Percentiles rank a stretch among this genome's conserved stretches.
Evolutionary conservation across 2,888 invertebrate genomes (phyloP).

Genomic region (Ischnus inquisitorius): DNA sequence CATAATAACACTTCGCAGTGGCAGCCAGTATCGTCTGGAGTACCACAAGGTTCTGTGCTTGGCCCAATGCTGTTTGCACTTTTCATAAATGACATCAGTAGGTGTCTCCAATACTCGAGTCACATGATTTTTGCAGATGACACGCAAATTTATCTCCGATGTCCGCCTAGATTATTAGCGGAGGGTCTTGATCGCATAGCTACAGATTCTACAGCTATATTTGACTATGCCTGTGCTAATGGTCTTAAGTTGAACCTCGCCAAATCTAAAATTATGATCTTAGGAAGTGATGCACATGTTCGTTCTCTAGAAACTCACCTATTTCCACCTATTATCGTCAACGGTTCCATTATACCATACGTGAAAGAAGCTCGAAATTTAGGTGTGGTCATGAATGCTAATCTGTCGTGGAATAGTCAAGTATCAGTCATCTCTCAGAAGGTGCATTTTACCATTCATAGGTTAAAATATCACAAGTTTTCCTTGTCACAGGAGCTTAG

Average conservation of each 20-base stretch:
- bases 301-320: not conserved
- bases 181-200: too few relatives aligned
- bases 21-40: not conserved
- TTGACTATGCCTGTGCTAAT: not conserved
- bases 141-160: constrained; percentile 27
- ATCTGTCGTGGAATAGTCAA: constrained; percentile 52
- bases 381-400: not conserved
- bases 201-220: constrained; percentile 3
- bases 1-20: not conserved
- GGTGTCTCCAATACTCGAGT: not conserved
- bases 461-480: constrained; percentile 1
- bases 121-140: constrained; percentile 41
- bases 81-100: constrained; percentile 28
- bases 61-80: constrained; percentile 16
- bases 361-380: constrained; percentile 16
- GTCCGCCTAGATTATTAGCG: too few relatives aligned
- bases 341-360: not conserved
- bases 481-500: not conserved
- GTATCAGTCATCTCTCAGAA: not conserved
- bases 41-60: constrained; percentile 18
- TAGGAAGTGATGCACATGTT: not conserved
- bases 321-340: not conserved
- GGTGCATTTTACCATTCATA: not conserved
- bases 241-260: too few relatives aligned
- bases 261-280: too few relatives aligned